phyloP scores from a whole-genome alignment of 2,113 vertebrate genomes.

The Sakesphorus luctuosus region DNA sequence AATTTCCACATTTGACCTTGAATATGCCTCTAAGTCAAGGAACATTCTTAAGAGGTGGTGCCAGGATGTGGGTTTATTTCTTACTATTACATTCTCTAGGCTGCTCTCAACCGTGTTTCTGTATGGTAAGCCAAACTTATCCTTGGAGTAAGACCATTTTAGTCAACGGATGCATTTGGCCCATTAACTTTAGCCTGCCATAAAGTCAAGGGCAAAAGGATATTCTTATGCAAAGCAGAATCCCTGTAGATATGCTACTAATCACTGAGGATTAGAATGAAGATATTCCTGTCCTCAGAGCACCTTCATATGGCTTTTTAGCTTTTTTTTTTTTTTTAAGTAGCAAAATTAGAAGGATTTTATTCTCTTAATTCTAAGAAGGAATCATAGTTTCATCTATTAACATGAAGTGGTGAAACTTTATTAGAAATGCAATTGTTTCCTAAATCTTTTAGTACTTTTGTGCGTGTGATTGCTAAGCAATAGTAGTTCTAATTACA shows the following conservation, averaged over 20 bases:
- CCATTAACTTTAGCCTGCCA: constrained; percentile 63
- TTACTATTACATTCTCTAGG: background rate
- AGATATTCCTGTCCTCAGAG: constrained; percentile 12
- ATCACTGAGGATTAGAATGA: constrained; percentile 59
- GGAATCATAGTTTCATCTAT: constrained; percentile 17
- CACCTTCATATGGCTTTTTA: background rate
- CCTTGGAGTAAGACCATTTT: constrained; percentile 49
- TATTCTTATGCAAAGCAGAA: constrained; percentile 57
- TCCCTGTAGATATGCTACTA: constrained; percentile 32
- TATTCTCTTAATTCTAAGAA: background rate
- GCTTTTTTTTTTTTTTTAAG: background rate
- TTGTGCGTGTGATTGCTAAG: constrained; percentile 48
- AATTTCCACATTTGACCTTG: constrained; percentile 9
- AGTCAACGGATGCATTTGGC: constrained; percentile 57
- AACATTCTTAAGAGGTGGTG: background rate
- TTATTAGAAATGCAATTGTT: constrained; percentile 60
- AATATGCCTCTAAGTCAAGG: background rate
- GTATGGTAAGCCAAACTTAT: constrained; percentile 33
- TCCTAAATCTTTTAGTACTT: constrained; percentile 44
- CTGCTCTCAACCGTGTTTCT: background rate
- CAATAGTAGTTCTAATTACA: constrained; percentile 29
- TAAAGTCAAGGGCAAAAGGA: constrained; percentile 67
- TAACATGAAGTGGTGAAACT: background rate
- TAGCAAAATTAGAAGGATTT: background rate
- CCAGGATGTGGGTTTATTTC: background rate